Base-by-base conservation (phyloP, 1,140 invertebrate species). In the Diplogasteroides magnus region DNA sequence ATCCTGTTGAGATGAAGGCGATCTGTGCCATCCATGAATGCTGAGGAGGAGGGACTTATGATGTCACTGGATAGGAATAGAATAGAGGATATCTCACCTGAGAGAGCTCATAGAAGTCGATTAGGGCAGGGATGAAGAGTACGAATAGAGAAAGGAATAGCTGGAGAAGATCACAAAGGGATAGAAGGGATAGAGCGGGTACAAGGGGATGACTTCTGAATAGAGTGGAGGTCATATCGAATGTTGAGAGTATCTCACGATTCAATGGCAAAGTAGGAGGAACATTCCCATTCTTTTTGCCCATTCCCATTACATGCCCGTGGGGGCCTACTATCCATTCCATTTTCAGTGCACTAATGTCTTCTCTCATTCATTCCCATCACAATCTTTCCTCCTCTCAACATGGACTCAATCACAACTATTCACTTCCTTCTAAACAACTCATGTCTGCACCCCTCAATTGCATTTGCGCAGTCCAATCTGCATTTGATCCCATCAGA, bases 141-240 rank as follows among this genome's bases (percentile, higher is more conserved):
- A 80, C 78, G 63, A 82, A 64, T 15, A 80, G 63, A 13, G 80
- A 83, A 66, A 80, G 74, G 48, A 82, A 60, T 55, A 80, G 56
- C 67, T 80, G 78, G n/a, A 80, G 69, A 55, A 69, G 68, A 63
- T 80, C 78, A 63, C 80, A 80, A 23, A 74, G 64, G 31, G 73
- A 82, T 19, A 80, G 72, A 48, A 80, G 69, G 26, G 77, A 76
- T 19, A 80, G 67, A n/a, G 77, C 78, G 11, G 78, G 78, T 23
- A 80, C 81, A 25, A 80, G 61, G 11, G 78, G 78, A 68, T 80
- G 78, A 29, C 58, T 28, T 29, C 74, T 62, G 15, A 48, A 61
- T n/a, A 32, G 57, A 31, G 57, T 48, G 60, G 77, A 71, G 31
- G 71, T 62, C 1, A 65, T 56, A 73, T 27, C 31, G 31, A 31